Conservation (phyloP, 2,888 invertebrate species). For the Epistrophe grossulariae region DNA sequence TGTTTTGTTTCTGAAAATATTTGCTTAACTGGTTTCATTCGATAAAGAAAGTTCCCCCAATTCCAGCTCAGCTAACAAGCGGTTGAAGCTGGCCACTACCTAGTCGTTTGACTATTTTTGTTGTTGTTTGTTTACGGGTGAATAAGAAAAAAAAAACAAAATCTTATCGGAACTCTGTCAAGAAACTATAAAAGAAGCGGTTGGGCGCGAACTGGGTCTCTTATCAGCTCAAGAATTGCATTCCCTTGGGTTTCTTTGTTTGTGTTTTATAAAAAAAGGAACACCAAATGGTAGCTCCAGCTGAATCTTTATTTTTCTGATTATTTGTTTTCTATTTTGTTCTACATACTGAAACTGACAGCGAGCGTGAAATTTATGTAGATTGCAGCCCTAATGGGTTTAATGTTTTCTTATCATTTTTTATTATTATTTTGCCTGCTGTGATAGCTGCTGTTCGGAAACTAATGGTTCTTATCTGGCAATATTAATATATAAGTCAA, state of each 20-base stretch:
- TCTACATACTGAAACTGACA: conserved; percentile 23
- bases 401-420: conserved; percentile 35
- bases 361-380: conserved; percentile 1
- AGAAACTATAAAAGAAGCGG: conserved; percentile 23
- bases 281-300: conserved; percentile 38
- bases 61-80: neutral
- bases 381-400: conserved; percentile 29
- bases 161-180: conserved; percentile 49
- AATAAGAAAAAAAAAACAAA: neutral
- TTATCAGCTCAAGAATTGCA: conserved; percentile 48
- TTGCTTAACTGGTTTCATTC: neutral
- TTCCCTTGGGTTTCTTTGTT: conserved; percentile 56
- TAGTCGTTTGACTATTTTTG: neutral
- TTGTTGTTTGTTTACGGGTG: conserved; percentile 48
- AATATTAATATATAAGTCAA: neutral
- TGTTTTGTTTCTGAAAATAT: neutral
- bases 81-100: neutral
- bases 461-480: neutral
- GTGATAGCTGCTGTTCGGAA: conserved; percentile 1
- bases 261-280: neutral
- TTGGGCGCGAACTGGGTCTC: conserved; percentile 3
- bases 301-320: conserved; percentile 2
- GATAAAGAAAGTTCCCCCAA: conserved; percentile 7
- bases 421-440: neutral
- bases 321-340: conserved; percentile 54